Percentiles rank a stretch among this genome's conserved stretches.
Evolutionary conservation across 2,113 vertebrate species (phyloP).

Genomic region (Elachura formosa): DNA sequence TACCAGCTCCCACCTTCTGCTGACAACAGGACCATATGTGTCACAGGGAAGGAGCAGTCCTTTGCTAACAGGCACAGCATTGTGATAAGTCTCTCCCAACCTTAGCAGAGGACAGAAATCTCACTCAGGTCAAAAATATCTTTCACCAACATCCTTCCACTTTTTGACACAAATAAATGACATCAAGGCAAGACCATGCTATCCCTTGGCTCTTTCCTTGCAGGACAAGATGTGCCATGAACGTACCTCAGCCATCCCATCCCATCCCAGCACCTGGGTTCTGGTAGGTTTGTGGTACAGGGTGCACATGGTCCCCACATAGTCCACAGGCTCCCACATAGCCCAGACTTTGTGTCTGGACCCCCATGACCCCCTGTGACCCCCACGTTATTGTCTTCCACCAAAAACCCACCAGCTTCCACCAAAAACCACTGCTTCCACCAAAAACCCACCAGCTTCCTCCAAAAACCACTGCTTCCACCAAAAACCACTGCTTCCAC

Average conservation of each 20-base stretch:
- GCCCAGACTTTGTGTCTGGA: too few species aligned
- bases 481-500: too few species aligned
- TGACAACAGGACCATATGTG: neutral
- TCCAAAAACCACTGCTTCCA: too few species aligned
- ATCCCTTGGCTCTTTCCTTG: neutral
- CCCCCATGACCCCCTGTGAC: fast-evolving
- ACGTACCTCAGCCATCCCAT: neutral
- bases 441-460: too few species aligned
- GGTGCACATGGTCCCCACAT: neutral
- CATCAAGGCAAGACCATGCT: neutral
- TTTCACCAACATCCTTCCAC: neutral
- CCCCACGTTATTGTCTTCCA: neutral
- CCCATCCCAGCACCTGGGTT: neutral
- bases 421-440: neutral
- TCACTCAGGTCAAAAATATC: neutral
- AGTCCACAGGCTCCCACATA: neutral
- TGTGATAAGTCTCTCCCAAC: neutral
- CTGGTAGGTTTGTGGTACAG: fast-evolving
- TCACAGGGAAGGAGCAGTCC: neutral
- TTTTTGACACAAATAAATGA: neutral
- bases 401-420: neutral
- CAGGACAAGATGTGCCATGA: neutral
- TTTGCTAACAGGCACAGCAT: neutral
- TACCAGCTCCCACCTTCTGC: neutral
- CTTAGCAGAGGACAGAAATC: neutral